phyloP scores from a whole-genome alignment of 1,140 invertebrate species.

The Trichonephila clavipes region DNA sequence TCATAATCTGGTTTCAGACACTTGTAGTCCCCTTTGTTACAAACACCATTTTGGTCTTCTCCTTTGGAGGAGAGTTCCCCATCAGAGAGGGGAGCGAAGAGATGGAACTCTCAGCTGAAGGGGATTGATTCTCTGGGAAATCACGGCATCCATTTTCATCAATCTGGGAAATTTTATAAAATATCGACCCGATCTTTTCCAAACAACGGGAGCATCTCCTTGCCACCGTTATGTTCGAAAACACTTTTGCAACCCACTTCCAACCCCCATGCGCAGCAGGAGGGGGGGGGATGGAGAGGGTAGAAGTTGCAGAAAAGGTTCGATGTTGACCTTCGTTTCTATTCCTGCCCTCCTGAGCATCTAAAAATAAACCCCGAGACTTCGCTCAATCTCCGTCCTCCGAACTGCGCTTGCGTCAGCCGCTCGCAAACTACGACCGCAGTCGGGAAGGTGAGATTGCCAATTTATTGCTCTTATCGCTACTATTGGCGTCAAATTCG shows the following conservation, averaged over 20 bases:
- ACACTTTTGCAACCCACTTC: constrained; percentile 20
- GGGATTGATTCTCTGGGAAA: not conserved
- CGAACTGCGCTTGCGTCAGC: constrained; percentile 34
- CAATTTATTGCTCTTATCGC: not conserved
- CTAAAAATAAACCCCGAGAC: constrained; percentile 75
- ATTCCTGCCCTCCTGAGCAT: constrained; percentile 74
- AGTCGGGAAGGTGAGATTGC: constrained; percentile 24
- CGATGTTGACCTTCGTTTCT: constrained; percentile 77
- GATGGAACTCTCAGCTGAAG: not conserved
- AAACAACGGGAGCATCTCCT: constrained; percentile 4
- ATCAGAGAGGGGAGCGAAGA: no score
- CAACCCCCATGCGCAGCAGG: not conserved
- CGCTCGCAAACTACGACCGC: constrained; percentile 62
- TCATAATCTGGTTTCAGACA: no score
- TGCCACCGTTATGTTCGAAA: constrained; percentile 6
- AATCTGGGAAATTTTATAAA: constrained; percentile 15
- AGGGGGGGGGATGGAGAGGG: constrained; percentile 21
- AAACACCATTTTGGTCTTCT: no score
- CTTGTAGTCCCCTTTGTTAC: no score
- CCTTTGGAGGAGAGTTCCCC: no score
- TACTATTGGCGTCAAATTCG: no score
- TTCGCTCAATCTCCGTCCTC: constrained; percentile 73
- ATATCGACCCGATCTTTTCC: constrained; percentile 47
- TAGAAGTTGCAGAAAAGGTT: constrained; percentile 76
- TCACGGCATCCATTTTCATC: constrained; percentile 19